phyloP scores from a whole-genome alignment of 2,888 invertebrate genomes.

The Yponomeuta sedellus region DNA sequence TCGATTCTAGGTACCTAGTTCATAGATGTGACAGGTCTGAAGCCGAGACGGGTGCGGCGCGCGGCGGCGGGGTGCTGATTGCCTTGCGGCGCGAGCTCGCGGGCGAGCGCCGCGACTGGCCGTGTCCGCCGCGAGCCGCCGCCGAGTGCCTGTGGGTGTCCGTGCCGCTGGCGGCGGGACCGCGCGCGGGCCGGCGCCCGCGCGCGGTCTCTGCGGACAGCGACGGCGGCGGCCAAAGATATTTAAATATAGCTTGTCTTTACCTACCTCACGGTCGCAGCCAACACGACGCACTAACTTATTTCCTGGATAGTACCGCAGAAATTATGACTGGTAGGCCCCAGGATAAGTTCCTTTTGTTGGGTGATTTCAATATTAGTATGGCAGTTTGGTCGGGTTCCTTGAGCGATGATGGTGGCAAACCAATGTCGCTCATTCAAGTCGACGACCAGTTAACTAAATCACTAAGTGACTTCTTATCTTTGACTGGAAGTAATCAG shows the following conservation, averaged over 20 bases:
- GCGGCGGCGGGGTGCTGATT: constrained; percentile 15
- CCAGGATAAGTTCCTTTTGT: neutral
- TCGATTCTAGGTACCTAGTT: neutral
- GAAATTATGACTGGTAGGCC: constrained; percentile 1
- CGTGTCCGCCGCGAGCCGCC: constrained; percentile 5
- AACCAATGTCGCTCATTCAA: too few species aligned
- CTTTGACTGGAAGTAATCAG: too few species aligned
- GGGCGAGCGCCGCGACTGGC: constrained; percentile 5
- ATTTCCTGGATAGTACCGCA: neutral
- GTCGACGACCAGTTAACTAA: too few species aligned
- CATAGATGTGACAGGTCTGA: constrained; percentile 12
- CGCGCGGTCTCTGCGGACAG: neutral
- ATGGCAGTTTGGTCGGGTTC: too few species aligned
- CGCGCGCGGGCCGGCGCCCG: neutral
- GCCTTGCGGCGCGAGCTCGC: constrained; percentile 15
- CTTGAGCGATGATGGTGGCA: too few species aligned
- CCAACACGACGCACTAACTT: neutral
- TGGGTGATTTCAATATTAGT: constrained; percentile 7
- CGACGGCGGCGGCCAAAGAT: neutral
- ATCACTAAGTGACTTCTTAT: too few species aligned
- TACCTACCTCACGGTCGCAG: constrained; percentile 10
- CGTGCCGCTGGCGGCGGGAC: constrained; percentile 5
- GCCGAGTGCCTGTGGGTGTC: constrained; percentile 4
- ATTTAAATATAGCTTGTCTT: constrained; percentile 1
- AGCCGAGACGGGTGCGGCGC: constrained; percentile 8